Evolutionary conservation across 2,888 invertebrate species (phyloP), one percentile per base, ranked within the genome.

Genomic region (Clostera curtula): DNA sequence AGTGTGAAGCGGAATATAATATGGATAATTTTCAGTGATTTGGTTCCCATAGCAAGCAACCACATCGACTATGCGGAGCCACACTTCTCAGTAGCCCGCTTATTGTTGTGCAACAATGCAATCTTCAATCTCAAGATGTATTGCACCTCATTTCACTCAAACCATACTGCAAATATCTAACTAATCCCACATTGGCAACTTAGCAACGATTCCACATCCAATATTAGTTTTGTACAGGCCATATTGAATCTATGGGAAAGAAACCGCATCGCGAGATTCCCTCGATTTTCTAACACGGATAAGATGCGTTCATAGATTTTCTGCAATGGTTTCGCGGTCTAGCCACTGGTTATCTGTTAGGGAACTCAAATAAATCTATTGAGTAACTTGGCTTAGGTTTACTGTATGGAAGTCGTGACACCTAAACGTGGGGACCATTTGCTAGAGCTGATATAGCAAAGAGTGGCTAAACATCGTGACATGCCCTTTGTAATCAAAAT

Each of bases 181-280:
- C 55, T 41, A 44, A 45, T 28, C 42, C 52, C 53, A 56, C 67
- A 71, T 66, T 64, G 63, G 63, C 54, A 59, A 65, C 56, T 64
- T 67, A 63, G 52, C 66, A 65, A 56, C 67, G 58, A 64, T 56
- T 61, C 61, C 60, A 64, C 58, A 56, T 62, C 61, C 60, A 70
- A 76, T 75, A 80, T 82, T 80, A 73, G 74, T 76, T 80, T 80
- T 75, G 67, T 53, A 54, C 73, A 73, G 77, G 77, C 77, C 69
- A 76, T 59, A 56, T 49, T 55, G 54, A 56, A 59, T 62, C 68
- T 72, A 73, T 75, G 75, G 65, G 71, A 76, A 75, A 59, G 57
- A 65, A 76, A 79, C 79, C 79, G 56, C 79, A 75, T 46, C 34
- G 51, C 38, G 34, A 66, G 74, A 76, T 79, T 73, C 75, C 67